phyloP scores from a whole-genome alignment of 2,797 vertebrate genomes.

The Diplodus sargus region DNA sequence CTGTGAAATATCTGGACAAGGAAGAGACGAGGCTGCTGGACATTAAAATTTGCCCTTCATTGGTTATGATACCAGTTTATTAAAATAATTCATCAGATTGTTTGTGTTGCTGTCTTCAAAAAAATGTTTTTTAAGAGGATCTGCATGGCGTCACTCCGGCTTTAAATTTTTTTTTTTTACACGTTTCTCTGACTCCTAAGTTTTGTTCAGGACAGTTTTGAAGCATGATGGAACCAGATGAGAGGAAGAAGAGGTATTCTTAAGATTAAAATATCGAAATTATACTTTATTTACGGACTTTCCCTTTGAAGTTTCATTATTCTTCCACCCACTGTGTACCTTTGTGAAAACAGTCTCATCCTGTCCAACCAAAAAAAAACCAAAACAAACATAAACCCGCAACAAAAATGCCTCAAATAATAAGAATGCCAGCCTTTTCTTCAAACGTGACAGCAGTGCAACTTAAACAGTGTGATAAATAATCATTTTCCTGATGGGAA shows the following conservation, averaged over 20 bases:
- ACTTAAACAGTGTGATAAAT: slow-evolving; percentile 49
- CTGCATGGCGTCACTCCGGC: no score
- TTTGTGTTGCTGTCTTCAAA: neutral
- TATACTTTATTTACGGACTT: slow-evolving; percentile 31
- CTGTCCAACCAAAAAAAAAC: slow-evolving; percentile 1
- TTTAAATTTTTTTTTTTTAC: slow-evolving; percentile 6
- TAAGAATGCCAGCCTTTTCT: slow-evolving; percentile 35
- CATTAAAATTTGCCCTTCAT: slow-evolving; percentile 5
- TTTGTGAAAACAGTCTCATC: slow-evolving; percentile 12
- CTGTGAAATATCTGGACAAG: slow-evolving; percentile 32
- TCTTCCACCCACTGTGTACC: slow-evolving; percentile 8
- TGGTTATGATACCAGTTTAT: slow-evolving; percentile 38
- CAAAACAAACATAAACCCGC: slow-evolving; percentile 5
- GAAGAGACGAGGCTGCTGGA: slow-evolving; percentile 27
- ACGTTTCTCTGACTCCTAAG: slow-evolving; percentile 18
- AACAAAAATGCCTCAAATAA: slow-evolving; percentile 23
- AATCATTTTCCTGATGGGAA: slow-evolving; percentile 35
- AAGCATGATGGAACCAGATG: slow-evolving; percentile 4
- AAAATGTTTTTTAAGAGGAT: no score
- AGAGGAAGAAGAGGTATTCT: slow-evolving; percentile 16
- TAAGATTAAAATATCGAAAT: slow-evolving; percentile 18
- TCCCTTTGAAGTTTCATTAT: slow-evolving; percentile 42
- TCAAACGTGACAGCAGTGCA: slow-evolving; percentile 38
- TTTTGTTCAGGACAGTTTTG: neutral
- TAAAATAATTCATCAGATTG: slow-evolving; percentile 17